Evolutionary conservation across 1,140 invertebrate species (phyloP).

Genomic region (Pogonomyrmex californicus): DNA sequence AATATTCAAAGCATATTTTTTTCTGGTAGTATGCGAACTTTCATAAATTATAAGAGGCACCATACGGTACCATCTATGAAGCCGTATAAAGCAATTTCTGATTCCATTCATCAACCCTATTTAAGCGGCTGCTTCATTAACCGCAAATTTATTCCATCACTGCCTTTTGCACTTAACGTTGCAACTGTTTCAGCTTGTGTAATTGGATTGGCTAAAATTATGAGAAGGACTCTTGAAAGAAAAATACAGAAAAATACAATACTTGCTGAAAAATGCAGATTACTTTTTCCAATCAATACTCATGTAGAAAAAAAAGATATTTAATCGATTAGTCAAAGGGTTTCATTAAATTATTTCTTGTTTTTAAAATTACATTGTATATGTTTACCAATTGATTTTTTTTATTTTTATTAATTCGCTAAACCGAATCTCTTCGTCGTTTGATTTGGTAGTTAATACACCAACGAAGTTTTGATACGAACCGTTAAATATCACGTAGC

Average conservation of each 20-base stretch:
- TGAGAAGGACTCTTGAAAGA: background rate
- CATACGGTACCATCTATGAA: constrained; percentile 16
- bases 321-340: background rate
- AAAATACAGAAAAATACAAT: no score
- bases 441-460: background rate
- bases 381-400: background rate
- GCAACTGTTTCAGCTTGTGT: constrained; percentile 12
- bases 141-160: constrained; percentile 34
- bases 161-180: constrained; percentile 15
- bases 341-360: background rate
- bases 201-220: constrained; percentile 1
- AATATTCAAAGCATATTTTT: constrained; percentile 44
- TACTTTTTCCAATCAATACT: background rate
- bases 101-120: constrained; percentile 31
- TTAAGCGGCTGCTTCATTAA: constrained; percentile 16
- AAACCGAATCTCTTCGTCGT: background rate
- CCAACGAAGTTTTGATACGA: constrained; percentile 3
- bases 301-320: background rate
- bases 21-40: constrained; percentile 34
- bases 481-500: constrained; percentile 8
- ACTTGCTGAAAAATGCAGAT: background rate
- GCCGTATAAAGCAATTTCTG: constrained; percentile 35
- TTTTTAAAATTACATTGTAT: background rate
- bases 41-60: constrained; percentile 39
- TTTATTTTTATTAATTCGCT: background rate